Percentiles rank a stretch among this genome's conserved stretches.
phyloP scores from a whole-genome alignment of 2,888 invertebrate genomes.

The Micoletzkya japonica region DNA sequence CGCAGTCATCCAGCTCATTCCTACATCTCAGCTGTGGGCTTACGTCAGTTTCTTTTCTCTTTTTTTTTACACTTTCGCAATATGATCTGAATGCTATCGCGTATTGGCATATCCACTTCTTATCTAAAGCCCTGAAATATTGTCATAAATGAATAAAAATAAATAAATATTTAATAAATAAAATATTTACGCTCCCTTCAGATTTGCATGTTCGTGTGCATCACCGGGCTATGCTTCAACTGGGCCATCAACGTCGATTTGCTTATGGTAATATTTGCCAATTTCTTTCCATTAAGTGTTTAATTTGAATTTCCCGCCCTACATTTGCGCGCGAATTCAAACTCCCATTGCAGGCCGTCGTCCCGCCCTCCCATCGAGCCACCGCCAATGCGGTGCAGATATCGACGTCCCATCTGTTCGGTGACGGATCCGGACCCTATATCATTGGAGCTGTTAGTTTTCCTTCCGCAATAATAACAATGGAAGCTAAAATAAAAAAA shows the following conservation, averaged over 20 bases:
- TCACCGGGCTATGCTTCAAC: constrained; percentile 82
- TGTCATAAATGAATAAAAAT: too few relatives aligned
- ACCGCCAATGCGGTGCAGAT: constrained; percentile 98
- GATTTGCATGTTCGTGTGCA: constrained; percentile 67
- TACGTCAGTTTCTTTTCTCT: constrained; percentile 68
- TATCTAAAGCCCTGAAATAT: too few relatives aligned
- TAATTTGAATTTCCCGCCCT: background rate
- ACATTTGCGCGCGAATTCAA: too few relatives aligned
- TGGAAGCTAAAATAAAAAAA: background rate
- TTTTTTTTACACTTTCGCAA: background rate
- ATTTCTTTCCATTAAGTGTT: background rate
- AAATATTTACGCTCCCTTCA: too few relatives aligned
- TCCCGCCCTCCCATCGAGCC: constrained; percentile 89
- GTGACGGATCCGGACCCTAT: constrained; percentile 97
- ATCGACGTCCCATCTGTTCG: constrained; percentile 90
- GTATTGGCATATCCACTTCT: too few relatives aligned
- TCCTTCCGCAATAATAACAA: constrained; percentile 64
- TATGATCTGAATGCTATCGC: too few relatives aligned
- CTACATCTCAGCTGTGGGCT: constrained; percentile 72
- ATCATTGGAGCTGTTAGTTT: constrained; percentile 77
- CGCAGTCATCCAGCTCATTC: constrained; percentile 76
- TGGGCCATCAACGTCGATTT: constrained; percentile 99
- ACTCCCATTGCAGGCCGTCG: constrained; percentile 82
- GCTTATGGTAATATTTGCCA: constrained; percentile 57
- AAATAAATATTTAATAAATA: too few relatives aligned